Conservation (phyloP, 1,140 invertebrate species). For the Elymnias hypermnestra region DNA sequence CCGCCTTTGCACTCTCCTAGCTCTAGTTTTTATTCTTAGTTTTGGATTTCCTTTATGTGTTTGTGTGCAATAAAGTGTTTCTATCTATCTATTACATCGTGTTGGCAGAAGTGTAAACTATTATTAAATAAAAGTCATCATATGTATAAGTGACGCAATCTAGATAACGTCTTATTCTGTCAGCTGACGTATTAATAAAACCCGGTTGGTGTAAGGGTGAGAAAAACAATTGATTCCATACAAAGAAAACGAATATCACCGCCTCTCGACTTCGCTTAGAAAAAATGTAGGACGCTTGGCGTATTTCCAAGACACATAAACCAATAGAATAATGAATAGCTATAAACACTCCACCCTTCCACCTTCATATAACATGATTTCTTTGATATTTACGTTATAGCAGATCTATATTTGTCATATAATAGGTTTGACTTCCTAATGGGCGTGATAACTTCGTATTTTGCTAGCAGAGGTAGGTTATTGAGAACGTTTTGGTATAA, state of each 20-base stretch:
- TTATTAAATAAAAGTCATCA: too few relatives aligned
- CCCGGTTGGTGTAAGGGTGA: neutral
- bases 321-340: conserved; percentile 7
- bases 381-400: conserved; percentile 5
- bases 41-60: too few relatives aligned
- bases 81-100: too few relatives aligned
- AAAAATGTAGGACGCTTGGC: conserved; percentile 14
- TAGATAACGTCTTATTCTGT: neutral
- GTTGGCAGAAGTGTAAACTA: too few relatives aligned
- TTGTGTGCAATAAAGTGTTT: too few relatives aligned
- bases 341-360: conserved; percentile 3
- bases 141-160: neutral
- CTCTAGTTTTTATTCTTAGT: too few relatives aligned
- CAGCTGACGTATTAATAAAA: neutral
- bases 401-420: conserved; percentile 1
- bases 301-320: conserved; percentile 3
- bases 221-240: neutral
- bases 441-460: too few relatives aligned
- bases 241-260: neutral
- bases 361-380: neutral
- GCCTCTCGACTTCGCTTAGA: neutral
- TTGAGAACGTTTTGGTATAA: too few relatives aligned
- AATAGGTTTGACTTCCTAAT: too few relatives aligned
- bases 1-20: too few relatives aligned
- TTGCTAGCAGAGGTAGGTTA: too few relatives aligned